These are phyloP conservation scores for Limosa lapponica DNA, from an alignment of 2,797 vertebrate species.

Conservation along the genomic window DNA sequence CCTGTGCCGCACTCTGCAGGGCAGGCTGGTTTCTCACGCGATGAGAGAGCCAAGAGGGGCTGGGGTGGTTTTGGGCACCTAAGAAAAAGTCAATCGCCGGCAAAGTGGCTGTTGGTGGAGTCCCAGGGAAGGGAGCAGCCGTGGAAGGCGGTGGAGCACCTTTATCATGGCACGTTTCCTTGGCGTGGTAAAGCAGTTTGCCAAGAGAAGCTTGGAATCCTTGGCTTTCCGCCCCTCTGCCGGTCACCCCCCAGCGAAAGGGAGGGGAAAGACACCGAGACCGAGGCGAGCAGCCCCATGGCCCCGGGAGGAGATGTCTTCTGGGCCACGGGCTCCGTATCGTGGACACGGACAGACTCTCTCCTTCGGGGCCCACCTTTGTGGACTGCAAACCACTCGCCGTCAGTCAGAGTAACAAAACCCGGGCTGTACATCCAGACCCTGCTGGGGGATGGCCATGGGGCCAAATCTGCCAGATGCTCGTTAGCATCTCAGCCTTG, in stretches of 20 bases:
- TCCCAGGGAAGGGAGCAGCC: not conserved
- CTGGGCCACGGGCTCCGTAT: accelerated
- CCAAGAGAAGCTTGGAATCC: not conserved
- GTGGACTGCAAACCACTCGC: not conserved
- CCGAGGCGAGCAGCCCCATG: not conserved
- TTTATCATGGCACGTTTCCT: too few relatives aligned
- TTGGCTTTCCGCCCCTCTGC: not conserved
- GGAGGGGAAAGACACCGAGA: not conserved
- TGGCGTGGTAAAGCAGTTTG: not conserved
- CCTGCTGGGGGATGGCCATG: not conserved
- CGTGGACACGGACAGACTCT: not conserved
- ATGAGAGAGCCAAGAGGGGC: not conserved
- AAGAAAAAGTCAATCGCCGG: not conserved
- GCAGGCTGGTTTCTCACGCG: not conserved
- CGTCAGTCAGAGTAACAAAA: not conserved
- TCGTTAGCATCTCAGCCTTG: not conserved
- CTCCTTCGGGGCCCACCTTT: not conserved
- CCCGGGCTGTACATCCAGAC: not conserved
- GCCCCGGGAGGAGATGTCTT: not conserved
- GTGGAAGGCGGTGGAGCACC: accelerated
- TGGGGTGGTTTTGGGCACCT: accelerated
- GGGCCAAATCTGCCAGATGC: not conserved
- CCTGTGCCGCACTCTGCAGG: too few relatives aligned
- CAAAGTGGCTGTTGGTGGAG: not conserved
- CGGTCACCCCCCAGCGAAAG: accelerated